Base-by-base conservation (phyloP, 1,140 invertebrate species). In the Bactericera cockerelli region DNA sequence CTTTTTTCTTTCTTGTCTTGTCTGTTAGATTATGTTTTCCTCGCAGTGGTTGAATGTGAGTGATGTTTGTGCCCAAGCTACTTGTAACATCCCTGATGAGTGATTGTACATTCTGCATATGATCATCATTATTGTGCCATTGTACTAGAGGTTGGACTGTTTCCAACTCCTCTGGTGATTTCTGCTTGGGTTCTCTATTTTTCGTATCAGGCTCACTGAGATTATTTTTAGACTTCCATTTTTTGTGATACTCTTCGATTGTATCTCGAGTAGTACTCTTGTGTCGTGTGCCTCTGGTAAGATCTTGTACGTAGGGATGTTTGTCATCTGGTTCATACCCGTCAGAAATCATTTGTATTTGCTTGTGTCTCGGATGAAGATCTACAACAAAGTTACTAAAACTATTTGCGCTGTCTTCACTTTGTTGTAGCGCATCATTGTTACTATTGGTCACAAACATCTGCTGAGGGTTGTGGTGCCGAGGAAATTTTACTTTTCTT, bases 261-360 rank as follows among this genome's bases (percentile, higher is more conserved):
- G 6, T 22, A 49, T 49, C 42, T 8, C 19, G n/a, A 19, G 4
- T 22, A 49, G 22, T 71, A 19, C 71, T 65, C n/a, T 49, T 3
- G 22, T 22, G 4, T n/a, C n/a, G n/a, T 49, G n/a, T 16, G 42
- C 19, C n/a, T n/a, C 22, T 49, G 8, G 42, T 31, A 6, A 13
- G 4, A 31, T 31, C 28, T 31, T 4, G 4, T 31, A 6, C 28
- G 13, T n/a, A 36, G 16, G 33, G 33, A 36, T 36, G 6, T 16
- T 22, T n/a, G 8, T 49, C 3, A 8, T 22, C 42, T 19, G 42
- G 6, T 49, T 49, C 42, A 16, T 49, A 4, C 19, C 19, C 4
- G 42, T 49, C 19, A 19, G n/a, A 10, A 10, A 11, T 16, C 10
- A 11, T 36, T 16, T 36, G n/a, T 49, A 19, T n/a, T 4, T 49